phyloP scores from a whole-genome alignment of 2,113 vertebrate genomes.

The Thamnaconus septentrionalis region DNA sequence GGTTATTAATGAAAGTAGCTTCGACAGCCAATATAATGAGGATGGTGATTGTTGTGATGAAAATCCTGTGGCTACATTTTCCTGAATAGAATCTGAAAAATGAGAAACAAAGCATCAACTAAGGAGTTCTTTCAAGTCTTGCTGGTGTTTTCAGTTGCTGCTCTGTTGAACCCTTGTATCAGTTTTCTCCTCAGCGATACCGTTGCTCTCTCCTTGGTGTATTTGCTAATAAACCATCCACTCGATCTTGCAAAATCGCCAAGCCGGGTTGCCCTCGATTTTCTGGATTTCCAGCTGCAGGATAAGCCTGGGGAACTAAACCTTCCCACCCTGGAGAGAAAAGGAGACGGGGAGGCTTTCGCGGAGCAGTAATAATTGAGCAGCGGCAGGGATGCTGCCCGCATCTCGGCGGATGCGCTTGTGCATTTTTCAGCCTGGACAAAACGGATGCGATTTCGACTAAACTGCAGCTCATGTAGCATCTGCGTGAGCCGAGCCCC shows the following conservation, averaged over 20 bases:
- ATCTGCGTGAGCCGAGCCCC: slow-evolving; percentile 43
- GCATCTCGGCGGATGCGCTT: slow-evolving; percentile 30
- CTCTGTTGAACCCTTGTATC: too few relatives aligned
- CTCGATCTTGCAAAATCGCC: slow-evolving; percentile 17
- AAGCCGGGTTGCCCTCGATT: slow-evolving; percentile 13
- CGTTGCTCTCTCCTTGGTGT: too few relatives aligned
- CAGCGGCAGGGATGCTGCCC: slow-evolving; percentile 18
- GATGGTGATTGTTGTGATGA: too few relatives aligned
- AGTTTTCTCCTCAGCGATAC: too few relatives aligned
- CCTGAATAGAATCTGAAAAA: too few relatives aligned
- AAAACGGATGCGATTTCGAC: slow-evolving; percentile 37
- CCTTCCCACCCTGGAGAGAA: slow-evolving; percentile 4
- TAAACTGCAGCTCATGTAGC: slow-evolving; percentile 45
- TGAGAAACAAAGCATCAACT: too few relatives aligned
- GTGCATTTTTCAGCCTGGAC: slow-evolving; percentile 53
- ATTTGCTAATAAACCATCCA: not conserved
- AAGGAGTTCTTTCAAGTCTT: too few relatives aligned
- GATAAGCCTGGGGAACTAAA: slow-evolving; percentile 18
- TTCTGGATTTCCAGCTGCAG: slow-evolving; percentile 14
- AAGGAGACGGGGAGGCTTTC: slow-evolving; percentile 23
- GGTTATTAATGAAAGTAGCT: too few relatives aligned
- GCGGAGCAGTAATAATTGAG: slow-evolving; percentile 42
- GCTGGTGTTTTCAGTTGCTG: too few relatives aligned
- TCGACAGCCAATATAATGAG: too few relatives aligned
- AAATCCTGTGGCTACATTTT: too few relatives aligned